Conservation (phyloP, 2,797 vertebrate species). For the Denticeps clupeoides region DNA sequence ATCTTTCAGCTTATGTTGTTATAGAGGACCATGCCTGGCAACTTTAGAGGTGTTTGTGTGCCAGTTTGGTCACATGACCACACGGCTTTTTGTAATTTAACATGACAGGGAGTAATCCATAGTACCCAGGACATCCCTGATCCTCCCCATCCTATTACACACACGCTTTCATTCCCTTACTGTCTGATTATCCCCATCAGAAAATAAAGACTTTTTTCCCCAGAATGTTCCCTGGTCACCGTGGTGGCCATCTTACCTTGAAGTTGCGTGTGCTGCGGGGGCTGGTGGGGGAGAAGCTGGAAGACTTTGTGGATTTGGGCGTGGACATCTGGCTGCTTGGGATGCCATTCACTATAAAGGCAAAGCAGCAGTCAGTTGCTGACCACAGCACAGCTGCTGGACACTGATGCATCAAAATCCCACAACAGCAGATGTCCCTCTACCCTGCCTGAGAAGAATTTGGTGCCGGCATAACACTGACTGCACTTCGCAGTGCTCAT, state of each 20-base stretch:
- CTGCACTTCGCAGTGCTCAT: too few relatives aligned
- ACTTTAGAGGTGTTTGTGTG: too few relatives aligned
- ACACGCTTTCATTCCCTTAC: background rate
- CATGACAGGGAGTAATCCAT: background rate
- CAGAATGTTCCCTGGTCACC: background rate
- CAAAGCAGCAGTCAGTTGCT: slow-evolving; percentile 5
- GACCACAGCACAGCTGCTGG: background rate
- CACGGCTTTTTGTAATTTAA: too few relatives aligned
- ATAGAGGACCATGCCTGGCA: too few relatives aligned
- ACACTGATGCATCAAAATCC: too few relatives aligned
- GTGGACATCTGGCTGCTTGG: slow-evolving; percentile 80
- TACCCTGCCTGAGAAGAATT: too few relatives aligned
- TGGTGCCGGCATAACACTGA: too few relatives aligned
- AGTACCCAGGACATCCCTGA: background rate
- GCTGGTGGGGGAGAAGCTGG: slow-evolving; percentile 86
- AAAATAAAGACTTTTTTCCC: too few relatives aligned
- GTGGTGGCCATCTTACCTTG: slow-evolving; percentile 59
- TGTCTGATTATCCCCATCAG: background rate
- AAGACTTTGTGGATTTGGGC: slow-evolving; percentile 84
- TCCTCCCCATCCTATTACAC: background rate
- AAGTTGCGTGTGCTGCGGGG: slow-evolving; percentile 68
- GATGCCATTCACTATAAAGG: slow-evolving; percentile 73
- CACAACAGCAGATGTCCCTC: too few relatives aligned
- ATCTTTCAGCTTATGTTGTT: too few relatives aligned
- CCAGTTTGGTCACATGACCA: too few relatives aligned